Evolutionary conservation across 2,113 vertebrate species (phyloP), one percentile per base, ranked within the genome.

Genomic region (Leucopsar rothschildi): DNA sequence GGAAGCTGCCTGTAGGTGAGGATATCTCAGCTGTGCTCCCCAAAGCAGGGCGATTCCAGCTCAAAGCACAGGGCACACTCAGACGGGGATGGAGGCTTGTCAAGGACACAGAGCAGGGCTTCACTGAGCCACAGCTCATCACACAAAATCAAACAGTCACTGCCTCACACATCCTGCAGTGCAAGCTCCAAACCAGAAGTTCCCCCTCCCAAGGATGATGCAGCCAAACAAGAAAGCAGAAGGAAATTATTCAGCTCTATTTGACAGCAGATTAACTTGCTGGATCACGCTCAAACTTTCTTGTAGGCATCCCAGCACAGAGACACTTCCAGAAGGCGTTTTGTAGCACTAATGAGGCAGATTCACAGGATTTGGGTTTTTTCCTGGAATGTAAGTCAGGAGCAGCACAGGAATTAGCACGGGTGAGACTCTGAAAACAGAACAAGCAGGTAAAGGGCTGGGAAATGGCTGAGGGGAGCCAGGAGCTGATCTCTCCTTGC

Each of bases 281-380:
- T 94, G 82, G 85, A 96, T 88, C 76, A 77, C 3, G 5, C 85
- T 86, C 76, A 65, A 92, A 75, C 78, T 55, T 87, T 92, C 68
- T 85, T 33, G 55, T 44, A 80, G 91, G 47, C 84, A 76, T 68
- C 83, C 53, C 86, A 78, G 69, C 61, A 80, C 64, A 96, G 64
- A 77, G 70, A 66, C 64, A 37, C 33, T 66, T 95, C 53, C 89
- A 92, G 92, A 80, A 92, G 82, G 75, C 0, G 0, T 92, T 92
- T 52, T 84, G 88, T 75, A 88, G 47, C 70, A 93, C 78, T 86
- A 87, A 92, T 37, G 69, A 95, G 69, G 47, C n/a, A 88, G 31
- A 71, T 59, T 76, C 77, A 82, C 39, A 80, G 66, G 45, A 61
- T 73, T 72, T 6, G 1, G 3, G 0, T 2, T 83, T 71, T 84